These are phyloP conservation scores for Pimephales promelas DNA, from an alignment of 2,113 vertebrate species.

Conservation along the genomic window DNA sequence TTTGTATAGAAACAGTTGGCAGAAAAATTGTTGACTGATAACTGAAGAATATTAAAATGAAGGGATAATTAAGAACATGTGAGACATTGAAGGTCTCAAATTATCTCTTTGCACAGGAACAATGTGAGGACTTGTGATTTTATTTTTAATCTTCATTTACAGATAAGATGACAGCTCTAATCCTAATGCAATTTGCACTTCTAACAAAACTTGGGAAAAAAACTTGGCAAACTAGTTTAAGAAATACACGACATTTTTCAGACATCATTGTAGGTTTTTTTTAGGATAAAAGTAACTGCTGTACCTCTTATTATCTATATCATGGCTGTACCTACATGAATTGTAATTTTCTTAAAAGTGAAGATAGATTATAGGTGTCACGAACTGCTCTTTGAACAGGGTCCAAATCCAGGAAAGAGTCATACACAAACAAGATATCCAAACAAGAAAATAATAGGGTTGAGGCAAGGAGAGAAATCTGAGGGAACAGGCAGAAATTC, in stretches of 20 bases:
- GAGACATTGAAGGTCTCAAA: not conserved
- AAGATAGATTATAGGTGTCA: not conserved
- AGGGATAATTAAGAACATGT: not conserved
- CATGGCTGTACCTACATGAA: no score
- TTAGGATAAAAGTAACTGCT: not conserved
- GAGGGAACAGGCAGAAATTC: no score
- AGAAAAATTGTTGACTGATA: not conserved
- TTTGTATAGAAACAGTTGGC: not conserved
- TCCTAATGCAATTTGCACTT: constrained; percentile 29
- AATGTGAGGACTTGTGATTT: constrained; percentile 1
- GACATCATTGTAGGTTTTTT: not conserved
- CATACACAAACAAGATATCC: no score
- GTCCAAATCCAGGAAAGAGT: no score
- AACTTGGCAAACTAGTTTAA: constrained; percentile 5
- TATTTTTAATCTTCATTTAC: constrained; percentile 12
- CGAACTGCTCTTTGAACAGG: no score
- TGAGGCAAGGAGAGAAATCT: no score
- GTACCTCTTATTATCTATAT: not conserved
- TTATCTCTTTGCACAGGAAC: constrained; percentile 13
- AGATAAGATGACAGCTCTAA: constrained; percentile 21
- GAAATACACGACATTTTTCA: not conserved
- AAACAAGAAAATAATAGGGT: no score
- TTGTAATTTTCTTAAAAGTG: not conserved
- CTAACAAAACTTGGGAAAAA: constrained; percentile 27
- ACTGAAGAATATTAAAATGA: not conserved